Percentiles rank a stretch among this genome's conserved stretches.
Conservation (phyloP, 1,140 invertebrate species). For the Drosophila ohnishii region DNA sequence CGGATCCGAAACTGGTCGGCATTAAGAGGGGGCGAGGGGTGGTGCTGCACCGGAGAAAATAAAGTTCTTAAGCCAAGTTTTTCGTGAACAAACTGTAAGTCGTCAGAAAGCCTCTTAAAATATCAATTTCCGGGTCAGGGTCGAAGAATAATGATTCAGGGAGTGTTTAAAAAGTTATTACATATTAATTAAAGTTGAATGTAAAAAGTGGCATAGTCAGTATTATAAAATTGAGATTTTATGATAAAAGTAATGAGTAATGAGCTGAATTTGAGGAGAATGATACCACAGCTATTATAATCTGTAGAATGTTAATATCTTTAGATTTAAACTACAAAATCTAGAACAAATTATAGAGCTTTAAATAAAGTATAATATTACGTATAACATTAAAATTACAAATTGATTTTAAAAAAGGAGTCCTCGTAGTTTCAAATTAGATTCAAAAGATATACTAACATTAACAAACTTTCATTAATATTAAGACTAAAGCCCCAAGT, state of each 20-base stretch:
- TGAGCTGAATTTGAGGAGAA: too few relatives aligned
- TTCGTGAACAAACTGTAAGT: neutral
- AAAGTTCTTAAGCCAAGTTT: neutral
- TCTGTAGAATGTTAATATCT: neutral
- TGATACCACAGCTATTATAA: neutral
- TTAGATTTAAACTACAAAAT: too few relatives aligned
- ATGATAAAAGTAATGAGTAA: neutral
- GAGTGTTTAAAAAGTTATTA: too few relatives aligned
- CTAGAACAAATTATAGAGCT: too few relatives aligned
- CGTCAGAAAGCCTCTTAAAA: neutral
- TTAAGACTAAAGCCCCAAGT: neutral
- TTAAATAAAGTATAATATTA: too few relatives aligned
- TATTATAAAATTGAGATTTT: neutral
- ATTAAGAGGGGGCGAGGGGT: neutral
- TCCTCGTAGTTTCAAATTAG: too few relatives aligned
- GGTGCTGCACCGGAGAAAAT: conserved; percentile 6
- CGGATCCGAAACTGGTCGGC: conserved; percentile 20
- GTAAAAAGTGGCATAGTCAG: neutral
- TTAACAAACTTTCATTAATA: neutral
- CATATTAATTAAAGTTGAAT: neutral
- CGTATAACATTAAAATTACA: too few relatives aligned
- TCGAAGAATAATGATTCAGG: too few relatives aligned
- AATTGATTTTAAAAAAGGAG: too few relatives aligned
- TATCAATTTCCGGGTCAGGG: neutral
- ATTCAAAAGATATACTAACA: too few relatives aligned